Evolutionary conservation across 2,113 vertebrate species (phyloP).

Genomic region (Tachycineta bicolor): DNA sequence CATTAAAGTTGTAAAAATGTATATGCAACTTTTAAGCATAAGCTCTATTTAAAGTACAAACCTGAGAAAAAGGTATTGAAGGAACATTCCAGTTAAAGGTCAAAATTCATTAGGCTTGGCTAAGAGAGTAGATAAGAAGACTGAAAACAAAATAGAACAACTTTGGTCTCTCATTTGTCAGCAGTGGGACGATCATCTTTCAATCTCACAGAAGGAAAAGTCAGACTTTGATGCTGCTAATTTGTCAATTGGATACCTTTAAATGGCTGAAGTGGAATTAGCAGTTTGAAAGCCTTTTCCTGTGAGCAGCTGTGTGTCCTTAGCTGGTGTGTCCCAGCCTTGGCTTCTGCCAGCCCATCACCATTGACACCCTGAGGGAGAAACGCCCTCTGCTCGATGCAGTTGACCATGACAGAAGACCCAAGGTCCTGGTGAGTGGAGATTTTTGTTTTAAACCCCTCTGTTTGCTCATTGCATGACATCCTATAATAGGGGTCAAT

Average conservation of each 20-base stretch:
- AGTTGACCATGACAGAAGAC: slow-evolving; percentile 83
- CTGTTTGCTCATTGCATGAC: background rate
- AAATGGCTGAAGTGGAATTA: background rate
- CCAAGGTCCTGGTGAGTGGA: slow-evolving; percentile 75
- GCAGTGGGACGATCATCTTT: background rate
- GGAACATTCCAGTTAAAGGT: background rate
- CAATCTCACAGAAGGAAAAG: background rate
- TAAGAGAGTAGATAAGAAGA: background rate
- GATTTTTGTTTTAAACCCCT: background rate
- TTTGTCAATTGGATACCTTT: background rate
- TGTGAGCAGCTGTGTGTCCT: background rate
- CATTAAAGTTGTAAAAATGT: background rate
- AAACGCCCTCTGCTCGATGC: slow-evolving; percentile 86
- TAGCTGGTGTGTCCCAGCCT: slow-evolving; percentile 73
- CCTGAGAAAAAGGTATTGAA: background rate
- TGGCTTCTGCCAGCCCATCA: slow-evolving; percentile 85
- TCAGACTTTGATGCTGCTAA: background rate
- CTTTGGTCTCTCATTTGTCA: background rate
- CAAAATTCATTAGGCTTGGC: background rate
- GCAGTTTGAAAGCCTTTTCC: background rate
- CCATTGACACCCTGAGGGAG: slow-evolving; percentile 81
- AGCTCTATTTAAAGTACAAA: background rate
- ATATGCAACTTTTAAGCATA: background rate
- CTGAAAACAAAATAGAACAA: background rate
- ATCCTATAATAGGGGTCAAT: background rate